A percentile compares a stretch with the other conserved stretches of the same genome.
Conservation (phyloP, 2,113 vertebrate genomes). For the Cyanoderma ruficeps region DNA sequence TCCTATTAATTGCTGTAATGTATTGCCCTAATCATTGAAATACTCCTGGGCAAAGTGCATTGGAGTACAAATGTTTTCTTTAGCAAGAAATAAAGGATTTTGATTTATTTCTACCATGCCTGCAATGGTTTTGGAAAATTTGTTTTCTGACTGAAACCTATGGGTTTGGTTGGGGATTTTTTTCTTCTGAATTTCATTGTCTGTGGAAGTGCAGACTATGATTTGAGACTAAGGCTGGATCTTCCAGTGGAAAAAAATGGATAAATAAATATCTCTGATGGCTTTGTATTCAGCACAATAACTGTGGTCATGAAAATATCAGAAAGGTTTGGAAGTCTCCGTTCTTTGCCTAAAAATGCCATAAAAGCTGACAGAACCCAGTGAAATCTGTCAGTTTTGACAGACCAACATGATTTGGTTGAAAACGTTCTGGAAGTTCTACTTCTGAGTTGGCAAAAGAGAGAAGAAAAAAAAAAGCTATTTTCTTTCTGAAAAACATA, state of each 20-base stretch:
- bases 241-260: not conserved
- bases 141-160: not conserved
- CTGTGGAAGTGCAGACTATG: not conserved
- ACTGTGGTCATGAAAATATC: not conserved
- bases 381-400: not conserved
- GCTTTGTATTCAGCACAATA: not conserved
- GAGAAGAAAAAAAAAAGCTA: fast-evolving
- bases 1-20: not conserved
- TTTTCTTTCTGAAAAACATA: not conserved
- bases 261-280: not conserved
- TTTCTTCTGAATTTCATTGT: not conserved
- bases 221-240: not conserved
- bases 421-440: not conserved
- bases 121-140: not conserved
- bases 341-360: not conserved
- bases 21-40: not conserved
- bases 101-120: not conserved
- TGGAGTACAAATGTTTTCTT: not conserved
- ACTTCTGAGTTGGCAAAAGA: not conserved
- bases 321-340: not conserved
- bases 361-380: not conserved
- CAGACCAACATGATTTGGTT: not conserved
- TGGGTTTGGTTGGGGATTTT: not conserved
- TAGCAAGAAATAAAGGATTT: not conserved
- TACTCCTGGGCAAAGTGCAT: not conserved